Evolutionary conservation across 2,888 invertebrate species (phyloP).

Genomic region (Phyllotreta cruciferae): DNA sequence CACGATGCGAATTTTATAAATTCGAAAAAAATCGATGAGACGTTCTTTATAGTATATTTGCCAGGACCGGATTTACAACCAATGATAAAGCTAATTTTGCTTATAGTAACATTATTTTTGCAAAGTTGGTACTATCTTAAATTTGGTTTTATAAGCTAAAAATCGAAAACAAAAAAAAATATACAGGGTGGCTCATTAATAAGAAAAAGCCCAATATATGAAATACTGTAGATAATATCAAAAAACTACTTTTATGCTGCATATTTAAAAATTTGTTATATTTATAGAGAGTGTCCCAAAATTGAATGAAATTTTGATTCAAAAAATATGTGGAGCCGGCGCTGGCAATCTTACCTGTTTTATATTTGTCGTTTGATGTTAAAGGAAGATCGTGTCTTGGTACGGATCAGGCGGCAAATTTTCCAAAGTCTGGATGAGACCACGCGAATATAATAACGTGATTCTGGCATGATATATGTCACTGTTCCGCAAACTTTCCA

Average conservation of each 20-base stretch:
- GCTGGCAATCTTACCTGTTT: conserved; percentile 35
- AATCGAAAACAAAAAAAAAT: too few relatives aligned
- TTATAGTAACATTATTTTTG: too few relatives aligned
- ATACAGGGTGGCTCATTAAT: too few relatives aligned
- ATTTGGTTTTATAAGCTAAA: too few relatives aligned
- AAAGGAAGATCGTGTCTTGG: conserved; percentile 58
- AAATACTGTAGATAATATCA: too few relatives aligned
- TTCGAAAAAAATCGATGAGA: conserved; percentile 27
- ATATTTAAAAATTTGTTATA: too few relatives aligned
- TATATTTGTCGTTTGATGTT: conserved; percentile 55
- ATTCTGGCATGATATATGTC: conserved; percentile 57
- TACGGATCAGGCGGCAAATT: conserved; percentile 49
- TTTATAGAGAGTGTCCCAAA: too few relatives aligned
- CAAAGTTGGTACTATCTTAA: too few relatives aligned
- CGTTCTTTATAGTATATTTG: conserved; percentile 29
- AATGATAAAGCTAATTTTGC: too few relatives aligned
- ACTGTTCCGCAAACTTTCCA: conserved; percentile 30
- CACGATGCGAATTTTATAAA: not conserved
- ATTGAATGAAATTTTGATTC: too few relatives aligned
- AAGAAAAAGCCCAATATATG: too few relatives aligned
- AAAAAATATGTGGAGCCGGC: not conserved
- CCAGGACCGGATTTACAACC: not conserved
- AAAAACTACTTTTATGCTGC: too few relatives aligned
- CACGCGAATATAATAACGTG: conserved; percentile 59
- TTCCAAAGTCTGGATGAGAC: conserved; percentile 51